These are phyloP conservation scores for Drosophila arawakana DNA, from an alignment of 1,140 invertebrate species.

Conservation along the genomic window DNA sequence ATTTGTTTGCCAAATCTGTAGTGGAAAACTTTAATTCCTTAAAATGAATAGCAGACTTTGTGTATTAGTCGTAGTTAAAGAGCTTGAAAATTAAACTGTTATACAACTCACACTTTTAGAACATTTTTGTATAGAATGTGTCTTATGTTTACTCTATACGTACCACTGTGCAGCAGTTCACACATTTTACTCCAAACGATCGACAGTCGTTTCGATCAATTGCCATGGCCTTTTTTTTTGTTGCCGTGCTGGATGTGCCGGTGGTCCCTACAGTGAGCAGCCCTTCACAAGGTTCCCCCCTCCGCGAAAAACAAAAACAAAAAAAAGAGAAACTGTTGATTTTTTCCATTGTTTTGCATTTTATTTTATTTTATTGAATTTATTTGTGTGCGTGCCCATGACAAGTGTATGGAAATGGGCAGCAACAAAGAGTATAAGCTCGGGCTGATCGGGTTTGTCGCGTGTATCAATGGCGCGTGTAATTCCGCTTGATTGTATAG, in stretches of 20 bases:
- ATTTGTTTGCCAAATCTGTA: no score
- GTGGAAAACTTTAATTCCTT: no score
- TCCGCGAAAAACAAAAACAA: conserved; percentile 2
- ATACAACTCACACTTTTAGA: neutral
- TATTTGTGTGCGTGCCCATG: conserved; percentile 28
- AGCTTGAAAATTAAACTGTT: neutral
- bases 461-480: conserved; percentile 45
- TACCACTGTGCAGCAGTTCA: conserved; percentile 55
- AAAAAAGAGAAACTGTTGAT: conserved; percentile 25
- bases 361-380: conserved; percentile 10
- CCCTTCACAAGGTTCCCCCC: conserved; percentile 48
- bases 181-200: conserved; percentile 50
- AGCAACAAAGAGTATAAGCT: conserved; percentile 31
- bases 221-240: conserved; percentile 45
- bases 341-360: conserved; percentile 8
- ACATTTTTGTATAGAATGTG: neutral
- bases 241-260: conserved; percentile 40
- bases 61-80: no score
- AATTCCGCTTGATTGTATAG: conserved; percentile 11
- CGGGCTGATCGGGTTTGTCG: conserved; percentile 38
- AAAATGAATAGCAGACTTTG: no score
- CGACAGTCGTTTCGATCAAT: conserved; percentile 46
- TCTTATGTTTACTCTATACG: neutral
- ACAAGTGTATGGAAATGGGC: conserved; percentile 67
- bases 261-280: conserved; percentile 37